Evolutionary conservation across 2,888 invertebrate genomes (phyloP).

Genomic region (Neuroscelio doddi): DNA sequence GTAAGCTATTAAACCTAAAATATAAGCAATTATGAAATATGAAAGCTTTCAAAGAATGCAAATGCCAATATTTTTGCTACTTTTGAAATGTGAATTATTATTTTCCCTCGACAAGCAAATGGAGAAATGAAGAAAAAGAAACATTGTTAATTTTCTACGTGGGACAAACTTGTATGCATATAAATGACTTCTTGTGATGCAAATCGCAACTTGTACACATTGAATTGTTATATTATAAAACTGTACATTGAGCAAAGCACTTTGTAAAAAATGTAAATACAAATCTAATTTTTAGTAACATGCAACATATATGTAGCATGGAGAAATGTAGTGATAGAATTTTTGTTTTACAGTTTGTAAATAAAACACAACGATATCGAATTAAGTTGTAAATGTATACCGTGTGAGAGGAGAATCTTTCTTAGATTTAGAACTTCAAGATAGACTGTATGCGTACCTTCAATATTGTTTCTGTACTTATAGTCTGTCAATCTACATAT

Average conservation of each 20-base stretch:
- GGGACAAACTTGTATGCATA: conserved; percentile 14
- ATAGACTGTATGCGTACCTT: conserved; percentile 70
- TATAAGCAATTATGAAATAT: not conserved
- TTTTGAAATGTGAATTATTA: not conserved
- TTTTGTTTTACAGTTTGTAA: conserved; percentile 58
- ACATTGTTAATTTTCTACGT: conserved; percentile 20
- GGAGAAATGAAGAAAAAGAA: not conserved
- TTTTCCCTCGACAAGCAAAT: not conserved
- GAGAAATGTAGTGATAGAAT: conserved; percentile 45
- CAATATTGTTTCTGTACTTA: conserved; percentile 71
- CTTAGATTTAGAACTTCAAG: conserved; percentile 65
- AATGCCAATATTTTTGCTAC: conserved; percentile 1
- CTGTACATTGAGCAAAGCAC: conserved; percentile 58
- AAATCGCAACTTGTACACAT: conserved; percentile 25
- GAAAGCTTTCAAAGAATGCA: not conserved
- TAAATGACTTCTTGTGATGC: conserved; percentile 12
- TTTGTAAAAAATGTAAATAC: conserved; percentile 68
- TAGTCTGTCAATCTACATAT: conserved; percentile 65
- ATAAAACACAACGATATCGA: conserved; percentile 30
- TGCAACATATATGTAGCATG: conserved; percentile 20
- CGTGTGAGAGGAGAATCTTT: conserved; percentile 51
- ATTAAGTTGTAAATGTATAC: conserved; percentile 59
- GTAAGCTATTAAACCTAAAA: not conserved
- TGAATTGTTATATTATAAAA: conserved; percentile 60
- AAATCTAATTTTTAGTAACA: conserved; percentile 31